These are phyloP conservation scores for Rhynchotus rufescens DNA, from an alignment of 2,797 vertebrate genomes.

Conservation along the genomic window DNA sequence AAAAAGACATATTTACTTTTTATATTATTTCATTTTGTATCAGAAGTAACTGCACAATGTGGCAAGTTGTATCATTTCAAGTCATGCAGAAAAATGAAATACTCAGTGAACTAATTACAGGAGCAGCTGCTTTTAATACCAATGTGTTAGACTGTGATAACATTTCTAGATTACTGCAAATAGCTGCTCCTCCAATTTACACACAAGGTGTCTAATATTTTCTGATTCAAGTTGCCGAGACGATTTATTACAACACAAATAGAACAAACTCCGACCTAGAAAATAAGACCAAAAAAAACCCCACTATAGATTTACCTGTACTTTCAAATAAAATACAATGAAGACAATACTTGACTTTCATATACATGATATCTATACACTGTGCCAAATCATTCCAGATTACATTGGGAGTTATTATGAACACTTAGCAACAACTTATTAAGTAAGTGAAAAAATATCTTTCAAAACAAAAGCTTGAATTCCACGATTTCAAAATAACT, in stretches of 20 bases:
- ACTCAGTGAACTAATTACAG: constrained; percentile 36
- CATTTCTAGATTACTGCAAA: neutral
- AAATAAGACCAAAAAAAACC: neutral
- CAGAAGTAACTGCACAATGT: neutral
- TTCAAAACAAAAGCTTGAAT: neutral
- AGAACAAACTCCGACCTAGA: neutral
- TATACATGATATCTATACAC: neutral
- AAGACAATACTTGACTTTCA: neutral
- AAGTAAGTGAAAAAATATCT: neutral
- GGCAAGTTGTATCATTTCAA: neutral
- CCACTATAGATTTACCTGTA: neutral
- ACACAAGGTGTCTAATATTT: neutral
- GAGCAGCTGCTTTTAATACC: constrained; percentile 51
- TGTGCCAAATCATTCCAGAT: neutral
- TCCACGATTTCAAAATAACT: neutral
- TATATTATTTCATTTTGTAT: neutral
- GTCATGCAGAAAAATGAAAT: constrained; percentile 35
- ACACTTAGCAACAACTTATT: neutral
- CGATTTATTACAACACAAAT: neutral
- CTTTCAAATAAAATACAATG: neutral
- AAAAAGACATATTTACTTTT: neutral
- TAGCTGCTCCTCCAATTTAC: neutral
- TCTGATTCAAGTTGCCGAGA: neutral
- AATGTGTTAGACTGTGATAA: neutral
- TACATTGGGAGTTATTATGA: neutral